Evolutionary conservation across 2,888 invertebrate species (phyloP).

Genomic region (Epirrita christyi): DNA sequence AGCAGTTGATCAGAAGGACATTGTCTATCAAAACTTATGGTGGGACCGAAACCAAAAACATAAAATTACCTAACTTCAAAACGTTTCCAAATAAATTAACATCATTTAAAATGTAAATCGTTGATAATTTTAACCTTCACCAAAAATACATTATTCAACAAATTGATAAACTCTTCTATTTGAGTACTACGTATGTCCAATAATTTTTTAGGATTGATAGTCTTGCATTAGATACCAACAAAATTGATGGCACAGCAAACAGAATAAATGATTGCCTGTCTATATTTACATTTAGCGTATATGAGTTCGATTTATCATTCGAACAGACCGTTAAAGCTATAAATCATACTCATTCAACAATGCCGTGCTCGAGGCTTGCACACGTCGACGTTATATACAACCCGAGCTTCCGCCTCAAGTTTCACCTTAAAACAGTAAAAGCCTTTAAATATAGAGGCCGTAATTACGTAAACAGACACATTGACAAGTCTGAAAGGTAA

Average conservation of each 20-base stretch:
- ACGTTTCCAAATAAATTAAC: too few relatives aligned
- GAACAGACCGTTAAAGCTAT: slow-evolving; percentile 61
- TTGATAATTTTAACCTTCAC: slow-evolving; percentile 11
- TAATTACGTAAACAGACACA: slow-evolving; percentile 83
- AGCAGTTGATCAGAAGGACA: too few relatives aligned
- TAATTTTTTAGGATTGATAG: slow-evolving; percentile 42
- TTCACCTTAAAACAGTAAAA: slow-evolving; percentile 69
- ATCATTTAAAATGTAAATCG: too few relatives aligned
- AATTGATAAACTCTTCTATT: slow-evolving; percentile 33
- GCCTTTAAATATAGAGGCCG: slow-evolving; percentile 68
- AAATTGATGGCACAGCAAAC: slow-evolving; percentile 60
- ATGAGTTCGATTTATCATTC: slow-evolving; percentile 72
- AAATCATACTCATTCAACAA: slow-evolving; percentile 73
- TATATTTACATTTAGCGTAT: slow-evolving; percentile 68
- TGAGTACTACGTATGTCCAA: slow-evolving; percentile 39
- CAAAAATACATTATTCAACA: slow-evolving; percentile 31
- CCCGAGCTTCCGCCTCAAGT: slow-evolving; percentile 62
- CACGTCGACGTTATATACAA: slow-evolving; percentile 67
- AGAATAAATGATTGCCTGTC: slow-evolving; percentile 65
- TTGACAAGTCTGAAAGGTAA: slow-evolving; percentile 83
- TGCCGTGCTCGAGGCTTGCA: slow-evolving; percentile 52
- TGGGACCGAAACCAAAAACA: too few relatives aligned
- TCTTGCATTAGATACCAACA: slow-evolving; percentile 41
- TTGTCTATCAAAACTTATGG: not conserved
- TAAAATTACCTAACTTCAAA: too few relatives aligned